These are phyloP conservation scores for Pipistrellus kuhlii DNA, from an alignment of 2,797 vertebrate species.

Conservation along the genomic window DNA sequence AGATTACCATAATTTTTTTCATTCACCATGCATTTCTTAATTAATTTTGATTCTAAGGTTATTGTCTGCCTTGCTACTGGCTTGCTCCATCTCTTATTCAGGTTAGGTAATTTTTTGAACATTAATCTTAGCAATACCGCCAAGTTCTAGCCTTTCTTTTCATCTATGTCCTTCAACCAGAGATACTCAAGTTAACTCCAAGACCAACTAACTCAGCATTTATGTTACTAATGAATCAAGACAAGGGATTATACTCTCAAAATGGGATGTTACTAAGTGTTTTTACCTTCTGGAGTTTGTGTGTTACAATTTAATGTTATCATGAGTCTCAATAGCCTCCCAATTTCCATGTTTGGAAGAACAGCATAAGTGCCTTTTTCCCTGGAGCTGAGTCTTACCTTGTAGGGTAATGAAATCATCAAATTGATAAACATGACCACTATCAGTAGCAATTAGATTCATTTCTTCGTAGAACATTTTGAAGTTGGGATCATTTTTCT, in stretches of 20 bases:
- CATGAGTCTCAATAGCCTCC: not conserved
- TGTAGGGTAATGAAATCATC: conserved; percentile 88
- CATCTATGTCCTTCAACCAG: not conserved
- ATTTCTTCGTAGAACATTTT: conserved; percentile 90
- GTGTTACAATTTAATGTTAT: not conserved
- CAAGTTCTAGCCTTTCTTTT: not conserved
- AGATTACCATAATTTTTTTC: not conserved
- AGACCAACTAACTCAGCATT: conserved; percentile 1
- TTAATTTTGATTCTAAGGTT: not conserved
- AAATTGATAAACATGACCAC: conserved; percentile 90
- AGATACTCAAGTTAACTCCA: not conserved
- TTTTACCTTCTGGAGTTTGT: not conserved
- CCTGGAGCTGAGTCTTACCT: conserved; percentile 79
- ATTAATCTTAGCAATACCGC: not conserved
- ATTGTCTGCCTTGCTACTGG: not conserved
- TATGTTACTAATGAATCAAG: not conserved
- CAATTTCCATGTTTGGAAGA: not conserved
- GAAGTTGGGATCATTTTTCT: conserved; percentile 87
- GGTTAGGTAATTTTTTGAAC: not conserved
- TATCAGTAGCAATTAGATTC: conserved; percentile 90
- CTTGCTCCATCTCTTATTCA: not conserved
- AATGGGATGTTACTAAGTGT: not conserved
- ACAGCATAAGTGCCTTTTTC: not conserved
- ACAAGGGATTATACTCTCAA: not conserved
- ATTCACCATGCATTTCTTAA: not conserved